phyloP scores from a whole-genome alignment of 1,140 invertebrate species.

The Drosophila eugracilis region DNA sequence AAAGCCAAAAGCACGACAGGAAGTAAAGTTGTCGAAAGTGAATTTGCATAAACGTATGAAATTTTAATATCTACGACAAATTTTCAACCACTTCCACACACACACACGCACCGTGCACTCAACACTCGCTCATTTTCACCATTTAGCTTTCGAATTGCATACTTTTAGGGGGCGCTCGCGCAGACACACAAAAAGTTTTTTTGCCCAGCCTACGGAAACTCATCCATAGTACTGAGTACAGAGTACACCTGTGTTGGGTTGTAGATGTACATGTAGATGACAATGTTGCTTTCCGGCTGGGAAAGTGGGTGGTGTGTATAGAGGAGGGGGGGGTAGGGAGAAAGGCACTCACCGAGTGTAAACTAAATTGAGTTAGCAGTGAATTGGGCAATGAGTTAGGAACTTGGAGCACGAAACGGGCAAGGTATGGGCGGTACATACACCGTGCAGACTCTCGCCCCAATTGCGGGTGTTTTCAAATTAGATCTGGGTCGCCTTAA shows the following conservation, averaged over 20 bases:
- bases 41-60: slow-evolving; percentile 82
- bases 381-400: slow-evolving; percentile 56
- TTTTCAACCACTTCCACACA: slow-evolving; percentile 49
- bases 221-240: background rate
- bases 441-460: background rate
- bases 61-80: slow-evolving; percentile 83
- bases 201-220: slow-evolving; percentile 15
- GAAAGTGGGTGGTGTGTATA: background rate
- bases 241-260: too few relatives aligned
- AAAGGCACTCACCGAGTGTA: slow-evolving; percentile 33
- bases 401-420: too few relatives aligned
- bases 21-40: slow-evolving; percentile 76
- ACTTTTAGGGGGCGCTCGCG: slow-evolving; percentile 26
- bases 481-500: slow-evolving; percentile 5
- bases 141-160: slow-evolving; percentile 30
- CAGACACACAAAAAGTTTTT: slow-evolving; percentile 34
- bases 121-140: slow-evolving; percentile 2
- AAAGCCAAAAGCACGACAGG: slow-evolving; percentile 53
- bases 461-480: background rate
- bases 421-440: too few relatives aligned
- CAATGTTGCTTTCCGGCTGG: slow-evolving; percentile 20
- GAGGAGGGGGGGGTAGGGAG: background rate
- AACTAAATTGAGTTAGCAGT: slow-evolving; percentile 64
- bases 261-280: slow-evolving; percentile 10
- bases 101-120: slow-evolving; percentile 3